Base-by-base conservation (phyloP, 1,140 invertebrate species). In the Lordiphosa clarofinis region DNA sequence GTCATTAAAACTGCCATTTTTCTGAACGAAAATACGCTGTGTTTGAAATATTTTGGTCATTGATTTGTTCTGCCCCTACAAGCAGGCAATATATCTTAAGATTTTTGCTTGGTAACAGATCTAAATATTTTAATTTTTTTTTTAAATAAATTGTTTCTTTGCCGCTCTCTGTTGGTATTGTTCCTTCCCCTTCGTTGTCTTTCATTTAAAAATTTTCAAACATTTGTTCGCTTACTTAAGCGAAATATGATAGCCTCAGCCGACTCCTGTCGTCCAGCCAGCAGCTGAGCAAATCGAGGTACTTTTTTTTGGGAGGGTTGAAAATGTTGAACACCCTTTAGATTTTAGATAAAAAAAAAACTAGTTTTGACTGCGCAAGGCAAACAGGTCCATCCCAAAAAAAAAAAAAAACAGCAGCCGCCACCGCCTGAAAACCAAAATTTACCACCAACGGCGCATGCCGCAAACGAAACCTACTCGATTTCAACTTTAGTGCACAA, bases 401-500 rank as follows among this genome's bases (percentile, higher is more conserved):
- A n/a, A 11, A 72, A 74, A 35, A 12, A 31, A 10, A 44, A 53
- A 53, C n/a, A 28, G 13, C 28, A 42, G 53, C 13, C 7, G 13
- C 12, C 10, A 10, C 35, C 56, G 54, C 37, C 52, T 42, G n/a
- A 39, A 57, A 61, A 56, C 66, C 19, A 56, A 64, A 84, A 78
- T 70, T 73, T 82, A 82, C 78, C 78, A 84, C 78, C 78, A 82
- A 82, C 78, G 78, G 78, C 75, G 75, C 67, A 81, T 68, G 75
- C 71, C 56, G 52, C 28, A 78, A 68, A 73, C 38, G 19, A 50
- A 74, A 62, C 59, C 69, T 69, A 65, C 74, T 79, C 70, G 75
- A 79, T 79, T 79, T 79, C 70, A 81, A 54, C 52, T 40, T 63
- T 61, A 24, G 36, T 53, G 38, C 40, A 33, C 37, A 47, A 44